phyloP scores from a whole-genome alignment of 2,888 invertebrate genomes.

The Tipula confusa region DNA sequence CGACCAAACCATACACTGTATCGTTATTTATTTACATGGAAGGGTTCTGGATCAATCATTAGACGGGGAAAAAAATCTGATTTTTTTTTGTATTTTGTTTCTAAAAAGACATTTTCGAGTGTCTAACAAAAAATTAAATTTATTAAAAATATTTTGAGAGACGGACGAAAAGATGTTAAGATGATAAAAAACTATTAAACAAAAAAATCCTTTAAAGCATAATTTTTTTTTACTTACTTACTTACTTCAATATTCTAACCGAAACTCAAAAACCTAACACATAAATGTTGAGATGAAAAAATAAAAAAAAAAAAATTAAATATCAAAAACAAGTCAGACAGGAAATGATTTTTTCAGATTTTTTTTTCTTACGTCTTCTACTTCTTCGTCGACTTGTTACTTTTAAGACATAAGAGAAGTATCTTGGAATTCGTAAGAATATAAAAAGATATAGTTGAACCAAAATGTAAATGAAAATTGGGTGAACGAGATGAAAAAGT shows the following conservation, averaged over 20 bases:
- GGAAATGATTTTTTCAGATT: slow-evolving; percentile 20
- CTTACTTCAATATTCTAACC: background rate
- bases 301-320: background rate
- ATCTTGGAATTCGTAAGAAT: background rate
- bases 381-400: background rate
- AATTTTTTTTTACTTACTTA: too few relatives aligned
- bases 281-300: slow-evolving; percentile 20
- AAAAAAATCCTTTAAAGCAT: background rate
- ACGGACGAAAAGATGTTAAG: slow-evolving; percentile 12
- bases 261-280: slow-evolving; percentile 3
- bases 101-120: background rate
- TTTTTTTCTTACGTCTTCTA: background rate
- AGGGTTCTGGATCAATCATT: slow-evolving; percentile 3
- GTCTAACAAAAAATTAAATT: background rate
- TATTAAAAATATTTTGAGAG: background rate
- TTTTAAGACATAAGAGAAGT: background rate
- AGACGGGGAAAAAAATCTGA: background rate
- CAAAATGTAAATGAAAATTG: background rate
- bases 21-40: background rate
- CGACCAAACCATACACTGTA: background rate
- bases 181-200: slow-evolving; percentile 4
- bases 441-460: background rate
- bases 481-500: background rate
- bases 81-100: background rate
- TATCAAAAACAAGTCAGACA: slow-evolving; percentile 25